phyloP scores from a whole-genome alignment of 2,113 vertebrate genomes.

The Nerophis lumbriciformis region DNA sequence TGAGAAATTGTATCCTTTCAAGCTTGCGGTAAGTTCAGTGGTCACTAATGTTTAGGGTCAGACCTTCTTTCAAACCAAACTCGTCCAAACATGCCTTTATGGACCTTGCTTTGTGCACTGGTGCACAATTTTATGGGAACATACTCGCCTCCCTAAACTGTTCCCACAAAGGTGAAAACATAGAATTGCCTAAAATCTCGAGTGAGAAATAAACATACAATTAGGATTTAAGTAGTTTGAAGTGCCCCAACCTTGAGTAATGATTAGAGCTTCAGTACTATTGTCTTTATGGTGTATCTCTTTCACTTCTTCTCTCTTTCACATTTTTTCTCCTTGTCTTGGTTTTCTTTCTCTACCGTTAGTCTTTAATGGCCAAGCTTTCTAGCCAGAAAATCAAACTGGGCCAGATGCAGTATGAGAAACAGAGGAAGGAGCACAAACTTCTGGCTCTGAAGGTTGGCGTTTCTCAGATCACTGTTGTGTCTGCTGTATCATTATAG shows the following conservation, averaged over 20 bases:
- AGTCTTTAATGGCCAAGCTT: conserved; percentile 98
- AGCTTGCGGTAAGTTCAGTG: neutral
- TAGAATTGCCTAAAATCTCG: neutral
- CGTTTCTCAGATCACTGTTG: conserved; percentile 64
- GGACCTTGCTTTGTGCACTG: neutral
- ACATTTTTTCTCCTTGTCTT: conserved; percentile 52
- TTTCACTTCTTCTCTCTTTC: conserved; percentile 19
- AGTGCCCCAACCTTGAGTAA: too few relatives aligned
- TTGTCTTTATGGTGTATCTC: neutral
- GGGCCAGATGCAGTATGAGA: conserved; percentile 98
- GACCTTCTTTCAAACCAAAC: neutral
- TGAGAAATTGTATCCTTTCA: neutral
- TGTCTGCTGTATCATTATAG: conserved; percentile 58
- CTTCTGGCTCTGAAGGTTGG: conserved; percentile 87
- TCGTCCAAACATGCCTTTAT: neutral
- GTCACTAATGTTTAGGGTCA: neutral
- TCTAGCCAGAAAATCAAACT: conserved; percentile 99
- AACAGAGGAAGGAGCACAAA: conserved; percentile 92
- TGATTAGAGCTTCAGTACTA: neutral
- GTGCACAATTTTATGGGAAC: too few relatives aligned
- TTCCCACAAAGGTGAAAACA: neutral
- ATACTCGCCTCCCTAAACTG: neutral
- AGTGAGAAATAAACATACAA: neutral
- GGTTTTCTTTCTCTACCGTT: conserved; percentile 66
- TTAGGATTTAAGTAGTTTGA: too few relatives aligned